Conservation (phyloP, 1,140 invertebrate species). For the Drosophila kurseongensis region DNA sequence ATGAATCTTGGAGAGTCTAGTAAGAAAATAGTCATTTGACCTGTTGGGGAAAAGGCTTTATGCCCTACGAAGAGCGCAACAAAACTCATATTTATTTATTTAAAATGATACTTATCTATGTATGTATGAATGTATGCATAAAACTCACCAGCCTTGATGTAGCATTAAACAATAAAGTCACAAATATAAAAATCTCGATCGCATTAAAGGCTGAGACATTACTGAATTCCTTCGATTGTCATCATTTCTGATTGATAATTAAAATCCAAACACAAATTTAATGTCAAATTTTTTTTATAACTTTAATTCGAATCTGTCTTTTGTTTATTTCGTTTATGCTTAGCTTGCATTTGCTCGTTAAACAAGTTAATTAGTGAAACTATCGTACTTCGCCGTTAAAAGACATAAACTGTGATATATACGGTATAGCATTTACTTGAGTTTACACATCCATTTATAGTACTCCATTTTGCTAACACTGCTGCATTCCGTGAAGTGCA, state of each 20-base stretch:
- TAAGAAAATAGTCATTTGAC: too few relatives aligned
- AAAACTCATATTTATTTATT: too few relatives aligned
- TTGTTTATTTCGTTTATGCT: conserved; percentile 57
- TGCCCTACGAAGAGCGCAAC: too few relatives aligned
- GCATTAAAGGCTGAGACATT: background rate
- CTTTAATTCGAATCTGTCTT: conserved; percentile 77
- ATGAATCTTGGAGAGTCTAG: too few relatives aligned
- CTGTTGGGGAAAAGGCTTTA: too few relatives aligned
- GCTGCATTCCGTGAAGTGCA: conserved; percentile 53
- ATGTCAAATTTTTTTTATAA: conserved; percentile 39
- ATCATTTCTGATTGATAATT: background rate
- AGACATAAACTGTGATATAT: conserved; percentile 52
- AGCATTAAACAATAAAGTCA: too few relatives aligned
- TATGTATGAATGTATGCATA: too few relatives aligned
- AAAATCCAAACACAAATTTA: background rate
- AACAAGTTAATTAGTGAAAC: conserved; percentile 74
- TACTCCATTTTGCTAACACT: conserved; percentile 30
- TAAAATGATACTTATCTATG: too few relatives aligned
- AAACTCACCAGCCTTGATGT: too few relatives aligned
- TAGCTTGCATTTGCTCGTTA: conserved; percentile 60
- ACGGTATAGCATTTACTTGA: conserved; percentile 41
- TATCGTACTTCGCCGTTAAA: conserved; percentile 59
- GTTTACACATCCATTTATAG: conserved; percentile 60
- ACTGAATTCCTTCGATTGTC: accelerated
- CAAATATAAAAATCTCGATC: too few relatives aligned